Evolutionary conservation across 2,797 vertebrate species (phyloP).

Genomic region (Pseudopleuronectes americanus): DNA sequence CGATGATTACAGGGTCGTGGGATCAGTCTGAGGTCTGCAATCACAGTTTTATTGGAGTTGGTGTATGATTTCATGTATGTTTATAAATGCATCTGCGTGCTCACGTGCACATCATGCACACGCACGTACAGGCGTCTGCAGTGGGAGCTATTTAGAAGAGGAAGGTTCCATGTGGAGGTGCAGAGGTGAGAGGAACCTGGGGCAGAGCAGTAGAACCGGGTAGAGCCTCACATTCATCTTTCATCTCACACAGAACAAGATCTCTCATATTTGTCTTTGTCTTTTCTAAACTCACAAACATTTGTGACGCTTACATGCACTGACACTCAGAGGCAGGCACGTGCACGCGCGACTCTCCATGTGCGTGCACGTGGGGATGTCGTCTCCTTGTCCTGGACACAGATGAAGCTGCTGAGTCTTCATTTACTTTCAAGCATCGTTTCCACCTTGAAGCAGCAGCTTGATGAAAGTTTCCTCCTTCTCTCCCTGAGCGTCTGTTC

Average conservation of each 20-base stretch:
- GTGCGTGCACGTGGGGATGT: constrained; percentile 40
- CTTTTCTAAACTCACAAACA: neutral
- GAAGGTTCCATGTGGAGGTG: constrained; percentile 1
- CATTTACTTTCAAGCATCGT: neutral
- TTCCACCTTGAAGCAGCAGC: too few relatives aligned
- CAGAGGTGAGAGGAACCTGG: constrained; percentile 12
- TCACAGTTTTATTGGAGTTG: constrained; percentile 31
- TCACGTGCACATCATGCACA: neutral
- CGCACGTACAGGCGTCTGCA: neutral
- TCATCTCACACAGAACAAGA: too few relatives aligned
- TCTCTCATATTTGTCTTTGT: too few relatives aligned
- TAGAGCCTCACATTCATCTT: too few relatives aligned
- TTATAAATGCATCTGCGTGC: constrained; percentile 4
- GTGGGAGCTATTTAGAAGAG: constrained; percentile 14
- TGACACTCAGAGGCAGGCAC: constrained; percentile 25
- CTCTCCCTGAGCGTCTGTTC: too few relatives aligned
- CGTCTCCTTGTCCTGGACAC: neutral
- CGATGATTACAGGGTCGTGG: neutral
- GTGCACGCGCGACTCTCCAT: neutral
- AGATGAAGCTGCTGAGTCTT: constrained; percentile 5
- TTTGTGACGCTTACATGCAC: constrained; percentile 23
- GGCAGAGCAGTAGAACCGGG: too few relatives aligned
- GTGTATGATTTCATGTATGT: constrained; percentile 36
- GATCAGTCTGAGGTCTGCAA: neutral
- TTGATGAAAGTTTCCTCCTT: too few relatives aligned